Conservation (phyloP, 2,797 vertebrate genomes). For the Erithacus rubecula region DNA sequence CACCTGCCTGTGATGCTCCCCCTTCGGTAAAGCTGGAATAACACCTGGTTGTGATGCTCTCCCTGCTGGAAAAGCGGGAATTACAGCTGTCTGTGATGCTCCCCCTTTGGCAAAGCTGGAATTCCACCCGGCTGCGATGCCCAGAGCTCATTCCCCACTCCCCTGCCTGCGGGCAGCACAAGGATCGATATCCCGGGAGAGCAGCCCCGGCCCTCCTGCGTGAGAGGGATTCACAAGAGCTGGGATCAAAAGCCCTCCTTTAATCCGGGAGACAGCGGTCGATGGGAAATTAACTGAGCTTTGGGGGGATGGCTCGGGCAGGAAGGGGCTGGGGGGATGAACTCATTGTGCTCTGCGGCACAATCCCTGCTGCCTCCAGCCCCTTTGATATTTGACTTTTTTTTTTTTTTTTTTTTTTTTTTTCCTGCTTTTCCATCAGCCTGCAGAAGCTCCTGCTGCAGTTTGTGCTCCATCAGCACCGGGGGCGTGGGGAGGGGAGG, state of each 20-base stretch:
- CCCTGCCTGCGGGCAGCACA: not conserved
- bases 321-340: not conserved
- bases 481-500: too few relatives aligned
- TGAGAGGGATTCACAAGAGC: not conserved
- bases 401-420: not conserved
- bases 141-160: not conserved
- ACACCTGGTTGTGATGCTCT: too few relatives aligned
- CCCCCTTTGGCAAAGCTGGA: too few relatives aligned
- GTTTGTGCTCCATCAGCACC: not conserved
- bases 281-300: constrained; percentile 33
- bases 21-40: rapidly evolving
- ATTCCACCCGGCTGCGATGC: not conserved
- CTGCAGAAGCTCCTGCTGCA: not conserved
- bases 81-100: not conserved
- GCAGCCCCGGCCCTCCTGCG: not conserved
- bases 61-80: rapidly evolving
- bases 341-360: rapidly evolving
- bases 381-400: not conserved
- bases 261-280: constrained; percentile 1
- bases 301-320: not conserved
- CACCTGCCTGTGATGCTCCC: too few relatives aligned
- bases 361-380: not conserved
- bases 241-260: constrained; percentile 14
- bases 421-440: not conserved
- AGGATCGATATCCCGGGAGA: not conserved